Base-by-base conservation (phyloP, 1,140 invertebrate genomes). In the Bombus superbus region DNA sequence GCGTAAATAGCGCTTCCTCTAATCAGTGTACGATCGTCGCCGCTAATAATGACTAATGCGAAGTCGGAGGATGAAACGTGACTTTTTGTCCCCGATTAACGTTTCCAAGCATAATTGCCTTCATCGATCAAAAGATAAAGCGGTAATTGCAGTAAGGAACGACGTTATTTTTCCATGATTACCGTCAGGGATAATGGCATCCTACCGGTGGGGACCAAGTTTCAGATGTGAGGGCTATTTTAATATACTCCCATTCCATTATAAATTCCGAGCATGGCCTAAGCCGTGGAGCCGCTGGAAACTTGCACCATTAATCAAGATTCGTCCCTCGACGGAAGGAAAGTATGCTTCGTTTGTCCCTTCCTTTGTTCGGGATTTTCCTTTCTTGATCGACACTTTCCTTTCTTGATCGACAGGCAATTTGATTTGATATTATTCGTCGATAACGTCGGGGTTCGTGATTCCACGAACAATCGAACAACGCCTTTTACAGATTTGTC, bases 251-350 rank as follows among this genome's bases (percentile, higher is more conserved):
- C 59, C 80, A 74, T 35, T 10, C 25, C 91, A 93, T 94, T 94
- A 94, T 91, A 91, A 91, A 94, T 94, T 94, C 94, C 76, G 71
- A 90, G 85, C 94, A 91, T 88, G 89, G 91, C 75, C 85, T 74
- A 59, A 40, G 79, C 72, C 79, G 80, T 72, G 75, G 86, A 73
- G 87, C 86, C 87, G 82, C 64, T 89, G 88, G 88, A 92, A 94
- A 94, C 90, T 94, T 94, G 91, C 89, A 88, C 93, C 92, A 94
- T 94, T 94, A 94, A 94, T 94, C 94, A 94, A 93, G 92, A 93
- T 94, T 93, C 92, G 90, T 94, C 91, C 93, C 88, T 90, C 86
- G 59, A 53, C 32, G 42, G 69, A 44, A 32, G 42, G 44, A 68
- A n/a, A 35, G 81, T 75, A 68, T 82, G 88, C 86, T 86, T 87